Evolutionary conservation across 2,888 invertebrate genomes (phyloP), one percentile per base, ranked within the genome.

Genomic region (Phorcus lineatus): DNA sequence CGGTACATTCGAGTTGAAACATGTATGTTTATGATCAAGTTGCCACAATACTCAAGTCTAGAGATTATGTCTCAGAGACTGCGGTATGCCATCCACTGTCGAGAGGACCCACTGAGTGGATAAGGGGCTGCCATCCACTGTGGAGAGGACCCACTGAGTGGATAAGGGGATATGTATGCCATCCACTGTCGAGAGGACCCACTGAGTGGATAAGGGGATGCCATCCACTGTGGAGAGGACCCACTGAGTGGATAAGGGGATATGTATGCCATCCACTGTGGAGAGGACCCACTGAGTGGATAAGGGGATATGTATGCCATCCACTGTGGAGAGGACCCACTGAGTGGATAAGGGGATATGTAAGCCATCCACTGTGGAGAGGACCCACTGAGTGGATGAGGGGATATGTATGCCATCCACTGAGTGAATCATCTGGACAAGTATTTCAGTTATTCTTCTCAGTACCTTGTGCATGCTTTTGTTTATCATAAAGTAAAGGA

Each of bases 21-120:
- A 0, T 93, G 92, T 81, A 91, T 93, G 91, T 93, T 93, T 82
- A 92, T 93, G 92, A 88, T 93, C 78, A 93, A 93, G 84, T 85
- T 93, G 40, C 93, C 92, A 1, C 92, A 92, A 87, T 93, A 93
- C 83, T 91, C 91, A 16, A 86, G 87, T 80, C 90, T 90, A 77
- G 91, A 92, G 84, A 86, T 92, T n/a, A 92, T 92, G 91, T 88
- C 89, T 17, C 89, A 92, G 78, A 83, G 90, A 78, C 88, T 93
- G 0, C 86, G 91, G 82, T 92, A 92, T 81, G 92, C 92, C 81
- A 91, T 93, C 82, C 88, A 92, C 85, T 92, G 92, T 79, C 85
- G 92, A 0, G 92, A 92, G 74, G 93, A 93, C 81, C 93, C 92
- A 6, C 90, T 93, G 17, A 92, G 92, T 87, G 92, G 93, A 36